These are phyloP conservation scores for Nothobranchius furzeri DNA, from an alignment of 2,113 vertebrate species.

Conservation along the genomic window DNA sequence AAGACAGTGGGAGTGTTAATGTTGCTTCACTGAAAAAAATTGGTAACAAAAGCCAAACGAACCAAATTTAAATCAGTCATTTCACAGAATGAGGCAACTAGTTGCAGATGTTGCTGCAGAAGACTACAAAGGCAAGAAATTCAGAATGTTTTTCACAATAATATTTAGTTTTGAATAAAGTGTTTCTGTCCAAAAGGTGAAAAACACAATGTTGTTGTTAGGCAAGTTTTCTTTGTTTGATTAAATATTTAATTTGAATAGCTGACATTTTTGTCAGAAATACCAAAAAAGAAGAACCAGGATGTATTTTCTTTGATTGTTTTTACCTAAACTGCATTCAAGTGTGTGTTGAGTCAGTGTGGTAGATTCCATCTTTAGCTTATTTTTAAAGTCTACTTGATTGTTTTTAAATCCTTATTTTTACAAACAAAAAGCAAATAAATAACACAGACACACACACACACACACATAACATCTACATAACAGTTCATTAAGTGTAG, in stretches of 20 bases:
- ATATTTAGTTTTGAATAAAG: neutral
- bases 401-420: no score
- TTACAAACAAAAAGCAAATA: no score
- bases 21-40: neutral
- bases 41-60: neutral
- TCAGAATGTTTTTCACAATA: no score
- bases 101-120: neutral
- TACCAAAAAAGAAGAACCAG: neutral
- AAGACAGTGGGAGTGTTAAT: neutral
- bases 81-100: neutral
- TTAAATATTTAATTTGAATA: neutral
- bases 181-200: neutral
- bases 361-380: constrained; percentile 13
- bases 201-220: neutral
- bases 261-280: neutral
- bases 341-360: neutral
- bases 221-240: neutral
- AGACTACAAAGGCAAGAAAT: neutral
- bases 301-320: neutral
- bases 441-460: no score
- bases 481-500: no score
- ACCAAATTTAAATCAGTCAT: neutral
- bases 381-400: no score
- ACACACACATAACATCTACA: no score
- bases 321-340: no score